Evolutionary conservation across 2,797 vertebrate genomes (phyloP), one percentile per base, ranked within the genome.

Genomic region (Tympanoctomys barrerae): DNA sequence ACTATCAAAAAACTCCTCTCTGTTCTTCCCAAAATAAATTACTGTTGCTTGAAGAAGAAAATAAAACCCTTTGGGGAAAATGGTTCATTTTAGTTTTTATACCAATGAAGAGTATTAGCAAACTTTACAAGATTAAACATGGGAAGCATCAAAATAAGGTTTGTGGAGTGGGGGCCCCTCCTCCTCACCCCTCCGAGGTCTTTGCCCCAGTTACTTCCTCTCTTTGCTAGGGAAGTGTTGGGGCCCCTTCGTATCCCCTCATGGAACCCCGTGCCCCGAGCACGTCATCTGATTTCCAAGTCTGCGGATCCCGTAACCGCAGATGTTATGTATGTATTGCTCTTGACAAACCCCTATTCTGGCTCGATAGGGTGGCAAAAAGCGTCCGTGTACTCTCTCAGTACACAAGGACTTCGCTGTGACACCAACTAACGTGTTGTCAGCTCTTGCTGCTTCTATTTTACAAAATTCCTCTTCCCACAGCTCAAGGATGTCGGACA

Each of bases 401-500:
- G 42, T 42, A 42, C 42, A 5, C 42, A 42, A 84, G 8, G 52
- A 66, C 33, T 46, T 21, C 46, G 12, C 57, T 68, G 1, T 78
- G 42, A 85, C 12, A 52, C 80, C 68, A 57, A 66, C 46, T 18
- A 64, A 86, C 88, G n/a, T 36, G 12, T 88, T 84, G 91, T 82
- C 64, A 84, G 52, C 21, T 90, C 33, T 78, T 61, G 79, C 8
- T 33, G 42, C 31, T 64, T 33, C 2, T 90, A 2, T 64, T 86
- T 90, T 77, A 61, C 39, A 16, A 31, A 87, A 71, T 57, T 94
- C 33, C 78, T 59, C 75, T 68, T 75, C 82, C 26, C 31, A 91
- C 62, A 59, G 87, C 70, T 24, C 78, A 61, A 92, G 57, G 36
- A 99, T 99, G 99, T 98, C 99, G 16, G 98, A 99, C 70, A 66